phyloP scores from a whole-genome alignment of 2,797 vertebrate genomes.

The Ptychadena robeensis region DNA sequence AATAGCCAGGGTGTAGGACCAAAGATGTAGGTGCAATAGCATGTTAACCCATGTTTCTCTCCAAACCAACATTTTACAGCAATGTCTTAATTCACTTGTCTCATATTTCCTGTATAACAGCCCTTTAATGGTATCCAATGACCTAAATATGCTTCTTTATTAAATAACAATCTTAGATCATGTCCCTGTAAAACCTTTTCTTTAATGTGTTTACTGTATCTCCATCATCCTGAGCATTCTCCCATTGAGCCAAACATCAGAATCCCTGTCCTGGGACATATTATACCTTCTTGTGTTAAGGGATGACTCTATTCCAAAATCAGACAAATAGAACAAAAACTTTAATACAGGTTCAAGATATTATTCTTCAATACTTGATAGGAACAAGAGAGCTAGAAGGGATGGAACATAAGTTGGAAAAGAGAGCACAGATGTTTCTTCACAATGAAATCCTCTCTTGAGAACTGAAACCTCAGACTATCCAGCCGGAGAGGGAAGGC shows the following conservation, averaged over 20 bases:
- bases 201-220: neutral
- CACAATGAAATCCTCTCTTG: constrained; percentile 50
- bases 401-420: constrained; percentile 24
- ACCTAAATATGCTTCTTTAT: too few relatives aligned
- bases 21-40: too few relatives aligned
- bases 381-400: constrained; percentile 11
- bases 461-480: constrained; percentile 44
- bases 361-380: constrained; percentile 10
- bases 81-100: too few relatives aligned
- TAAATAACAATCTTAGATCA: too few relatives aligned
- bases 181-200: neutral
- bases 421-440: constrained; percentile 54
- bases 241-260: constrained; percentile 12
- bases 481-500: constrained; percentile 42
- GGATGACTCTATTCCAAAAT: constrained; percentile 24
- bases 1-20: too few relatives aligned
- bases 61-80: neutral
- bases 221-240: neutral
- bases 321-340: constrained; percentile 26
- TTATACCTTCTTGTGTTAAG: constrained; percentile 12
- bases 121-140: too few relatives aligned
- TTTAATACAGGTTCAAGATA: constrained; percentile 28
- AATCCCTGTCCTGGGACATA: constrained; percentile 9
- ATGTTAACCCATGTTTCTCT: too few relatives aligned
- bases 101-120: too few relatives aligned